Conservation (phyloP, 2,113 vertebrate species). For the Sebastes fasciatus region DNA sequence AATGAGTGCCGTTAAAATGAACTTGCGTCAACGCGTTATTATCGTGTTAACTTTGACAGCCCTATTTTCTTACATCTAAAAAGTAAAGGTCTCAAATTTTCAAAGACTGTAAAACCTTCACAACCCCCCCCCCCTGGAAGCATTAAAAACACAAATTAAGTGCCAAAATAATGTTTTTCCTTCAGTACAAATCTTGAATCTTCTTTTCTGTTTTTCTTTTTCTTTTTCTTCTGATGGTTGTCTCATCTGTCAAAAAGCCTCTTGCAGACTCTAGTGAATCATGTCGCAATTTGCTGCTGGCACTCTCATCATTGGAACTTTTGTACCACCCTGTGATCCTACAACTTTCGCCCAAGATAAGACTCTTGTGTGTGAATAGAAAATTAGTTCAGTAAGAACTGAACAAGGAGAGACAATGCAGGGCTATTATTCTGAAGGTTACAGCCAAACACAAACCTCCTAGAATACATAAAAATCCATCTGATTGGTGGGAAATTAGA, state of each 20-base stretch:
- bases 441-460: constrained; percentile 14
- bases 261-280: constrained; percentile 55
- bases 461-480: constrained; percentile 20
- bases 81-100: constrained; percentile 20
- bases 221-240: constrained; percentile 9
- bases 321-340: constrained; percentile 46
- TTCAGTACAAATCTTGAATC: constrained; percentile 21
- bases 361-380: constrained; percentile 49
- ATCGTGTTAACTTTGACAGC: too few relatives aligned
- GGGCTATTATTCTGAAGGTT: constrained; percentile 44
- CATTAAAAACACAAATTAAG: constrained; percentile 17
- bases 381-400: constrained; percentile 43
- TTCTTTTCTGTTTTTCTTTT: background rate
- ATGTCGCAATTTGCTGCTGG: constrained; percentile 72
- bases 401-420: constrained; percentile 24
- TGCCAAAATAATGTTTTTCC: constrained; percentile 31
- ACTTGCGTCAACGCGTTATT: too few relatives aligned
- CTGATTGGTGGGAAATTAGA: constrained; percentile 21
- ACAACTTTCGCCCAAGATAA: constrained; percentile 57
- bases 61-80: background rate
- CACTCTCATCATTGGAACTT: constrained; percentile 76
- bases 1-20: too few relatives aligned
- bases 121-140: background rate
- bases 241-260: constrained; percentile 59
- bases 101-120: constrained; percentile 1